phyloP scores from a whole-genome alignment of 1,140 invertebrate species.

The Nomia melanderi region DNA sequence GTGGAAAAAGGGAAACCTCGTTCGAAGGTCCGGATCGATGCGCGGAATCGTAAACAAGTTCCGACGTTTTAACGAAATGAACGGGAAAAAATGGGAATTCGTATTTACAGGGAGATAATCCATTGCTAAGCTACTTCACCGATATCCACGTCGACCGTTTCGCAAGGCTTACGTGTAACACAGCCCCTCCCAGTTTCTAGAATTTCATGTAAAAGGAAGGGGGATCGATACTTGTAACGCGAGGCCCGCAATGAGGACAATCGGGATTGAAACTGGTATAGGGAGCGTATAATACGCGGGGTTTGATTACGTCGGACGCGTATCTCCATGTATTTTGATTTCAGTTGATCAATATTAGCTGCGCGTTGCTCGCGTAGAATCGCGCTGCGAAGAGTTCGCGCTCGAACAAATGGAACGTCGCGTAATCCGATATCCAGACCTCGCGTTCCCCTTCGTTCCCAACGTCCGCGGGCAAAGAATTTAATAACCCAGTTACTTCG shows the following conservation, averaged over 20 bases:
- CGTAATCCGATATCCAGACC: too few relatives aligned
- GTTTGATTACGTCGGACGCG: not conserved
- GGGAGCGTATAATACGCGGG: not conserved
- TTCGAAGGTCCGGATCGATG: not conserved
- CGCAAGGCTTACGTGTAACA: not conserved
- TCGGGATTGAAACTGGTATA: not conserved
- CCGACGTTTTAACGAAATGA: not conserved
- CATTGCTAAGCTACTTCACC: not conserved
- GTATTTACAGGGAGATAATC: too few relatives aligned
- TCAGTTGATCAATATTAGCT: too few relatives aligned
- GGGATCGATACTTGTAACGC: conserved; percentile 2
- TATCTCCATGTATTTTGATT: conserved; percentile 1
- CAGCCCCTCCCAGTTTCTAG: conserved; percentile 3
- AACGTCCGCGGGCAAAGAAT: too few relatives aligned
- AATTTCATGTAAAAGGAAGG: conserved; percentile 4
- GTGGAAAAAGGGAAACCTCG: not conserved
- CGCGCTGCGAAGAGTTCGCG: too few relatives aligned
- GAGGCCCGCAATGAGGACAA: not conserved
- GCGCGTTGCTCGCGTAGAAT: too few relatives aligned
- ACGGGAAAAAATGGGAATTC: too few relatives aligned
- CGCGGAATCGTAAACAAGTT: too few relatives aligned
- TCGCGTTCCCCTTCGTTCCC: too few relatives aligned
- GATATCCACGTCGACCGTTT: not conserved
- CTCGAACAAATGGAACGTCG: too few relatives aligned
- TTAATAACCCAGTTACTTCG: too few relatives aligned